Percentiles rank a stretch among this genome's conserved stretches.
Evolutionary conservation across 2,888 invertebrate genomes (phyloP).

Genomic region (Seira ritae): DNA sequence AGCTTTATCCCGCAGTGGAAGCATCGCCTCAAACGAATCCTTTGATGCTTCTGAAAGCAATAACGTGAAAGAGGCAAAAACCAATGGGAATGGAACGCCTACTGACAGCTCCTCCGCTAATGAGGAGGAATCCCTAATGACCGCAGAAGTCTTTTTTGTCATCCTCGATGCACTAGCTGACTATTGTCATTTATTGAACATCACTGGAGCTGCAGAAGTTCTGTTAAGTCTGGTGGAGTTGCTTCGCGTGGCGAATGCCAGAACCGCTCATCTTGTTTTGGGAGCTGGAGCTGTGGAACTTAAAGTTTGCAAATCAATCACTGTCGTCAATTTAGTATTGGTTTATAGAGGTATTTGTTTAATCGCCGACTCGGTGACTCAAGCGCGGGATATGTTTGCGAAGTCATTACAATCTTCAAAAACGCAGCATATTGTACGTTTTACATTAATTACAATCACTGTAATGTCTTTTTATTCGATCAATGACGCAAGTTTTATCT

Average conservation of each 20-base stretch:
- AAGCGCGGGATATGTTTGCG: constrained; percentile 68
- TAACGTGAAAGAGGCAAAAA: constrained; percentile 16
- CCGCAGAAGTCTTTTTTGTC: constrained; percentile 73
- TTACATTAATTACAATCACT: not conserved
- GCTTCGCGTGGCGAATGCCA: constrained; percentile 89
- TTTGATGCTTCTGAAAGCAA: constrained; percentile 38
- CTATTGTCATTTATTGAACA: constrained; percentile 70
- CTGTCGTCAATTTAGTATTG: constrained; percentile 93
- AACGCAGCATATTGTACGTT: constrained; percentile 73
- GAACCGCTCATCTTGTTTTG: constrained; percentile 94
- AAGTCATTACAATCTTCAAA: constrained; percentile 64
- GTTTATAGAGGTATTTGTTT: constrained; percentile 90
- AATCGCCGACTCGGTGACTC: constrained; percentile 76
- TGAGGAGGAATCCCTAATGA: constrained; percentile 47
- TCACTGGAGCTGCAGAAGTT: constrained; percentile 72
- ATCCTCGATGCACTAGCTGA: constrained; percentile 70
- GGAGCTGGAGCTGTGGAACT: constrained; percentile 97
- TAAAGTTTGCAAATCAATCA: constrained; percentile 95
- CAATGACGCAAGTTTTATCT: constrained; percentile 3
- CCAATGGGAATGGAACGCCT: constrained; percentile 37
- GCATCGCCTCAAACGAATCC: constrained; percentile 43
- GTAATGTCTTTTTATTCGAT: not conserved
- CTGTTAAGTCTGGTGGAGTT: constrained; percentile 84
- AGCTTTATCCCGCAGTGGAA: constrained; percentile 36
- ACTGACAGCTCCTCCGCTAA: not conserved